phyloP scores from a whole-genome alignment of 2,888 invertebrate genomes.

The Empis stercorea region DNA sequence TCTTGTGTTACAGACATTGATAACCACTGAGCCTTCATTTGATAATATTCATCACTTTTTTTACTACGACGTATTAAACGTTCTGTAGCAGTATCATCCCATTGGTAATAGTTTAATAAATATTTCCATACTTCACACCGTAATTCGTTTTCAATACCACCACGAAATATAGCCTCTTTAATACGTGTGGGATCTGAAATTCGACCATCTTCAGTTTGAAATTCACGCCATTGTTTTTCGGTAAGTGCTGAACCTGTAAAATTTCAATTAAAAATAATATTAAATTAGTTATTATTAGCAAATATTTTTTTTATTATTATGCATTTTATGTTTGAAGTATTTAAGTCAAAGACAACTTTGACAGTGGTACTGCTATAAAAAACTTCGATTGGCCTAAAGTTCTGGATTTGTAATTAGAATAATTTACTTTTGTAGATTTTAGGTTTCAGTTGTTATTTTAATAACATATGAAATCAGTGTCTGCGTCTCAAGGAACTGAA shows the following conservation, averaged over 20 bases:
- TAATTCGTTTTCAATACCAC: constrained; percentile 66
- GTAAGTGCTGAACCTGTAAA: constrained; percentile 51
- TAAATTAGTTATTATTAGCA: not conserved
- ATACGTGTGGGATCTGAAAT: constrained; percentile 65
- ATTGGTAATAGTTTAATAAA: constrained; percentile 75
- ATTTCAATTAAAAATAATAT: no score
- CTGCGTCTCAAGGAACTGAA: no score
- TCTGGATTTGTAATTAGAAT: no score
- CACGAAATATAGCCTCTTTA: constrained; percentile 79
- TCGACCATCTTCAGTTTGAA: constrained; percentile 67
- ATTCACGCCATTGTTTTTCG: constrained; percentile 67
- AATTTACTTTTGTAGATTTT: no score
- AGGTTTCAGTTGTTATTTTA: no score
- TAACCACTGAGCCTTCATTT: constrained; percentile 95
- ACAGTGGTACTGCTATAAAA: no score
- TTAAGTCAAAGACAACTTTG: no score
- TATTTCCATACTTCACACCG: constrained; percentile 89
- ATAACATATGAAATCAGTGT: no score
- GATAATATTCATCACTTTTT: constrained; percentile 76
- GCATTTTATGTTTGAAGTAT: no score
- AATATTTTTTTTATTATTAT: no score
- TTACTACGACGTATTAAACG: constrained; percentile 54
- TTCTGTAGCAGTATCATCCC: constrained; percentile 64
- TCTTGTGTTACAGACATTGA: constrained; percentile 81
- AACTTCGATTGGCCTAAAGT: no score